Evolutionary conservation across 1,140 invertebrate genomes (phyloP).

Genomic region (Pectinophora gossypiella): DNA sequence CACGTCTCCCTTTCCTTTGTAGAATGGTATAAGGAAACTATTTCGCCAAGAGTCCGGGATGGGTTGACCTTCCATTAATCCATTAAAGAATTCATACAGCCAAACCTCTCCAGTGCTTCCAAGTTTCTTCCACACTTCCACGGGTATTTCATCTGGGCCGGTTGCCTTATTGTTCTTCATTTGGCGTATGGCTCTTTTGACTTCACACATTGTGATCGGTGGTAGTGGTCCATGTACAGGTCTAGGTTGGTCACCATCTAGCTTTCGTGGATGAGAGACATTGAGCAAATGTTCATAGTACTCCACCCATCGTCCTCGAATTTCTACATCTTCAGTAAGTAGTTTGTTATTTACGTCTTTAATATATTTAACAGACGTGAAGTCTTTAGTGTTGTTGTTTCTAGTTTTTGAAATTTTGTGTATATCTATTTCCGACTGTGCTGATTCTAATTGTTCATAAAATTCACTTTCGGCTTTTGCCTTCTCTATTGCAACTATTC

Average conservation of each 20-base stretch:
- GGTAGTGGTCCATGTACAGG: not conserved
- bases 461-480: no score
- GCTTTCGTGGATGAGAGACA: not conserved
- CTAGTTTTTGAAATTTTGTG: conserved; percentile 2
- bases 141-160: conserved; percentile 33
- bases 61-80: not conserved
- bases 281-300: conserved; percentile 5
- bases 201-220: not conserved
- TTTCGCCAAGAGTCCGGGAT: conserved; percentile 4
- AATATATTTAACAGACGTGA: not conserved
- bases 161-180: conserved; percentile 28
- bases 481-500: no score
- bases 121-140: conserved; percentile 22
- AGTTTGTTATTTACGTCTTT: not conserved
- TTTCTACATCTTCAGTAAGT: not conserved
- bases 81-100: conserved; percentile 4
- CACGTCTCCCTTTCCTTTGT: conserved; percentile 2
- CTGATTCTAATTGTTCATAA: no score
- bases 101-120: conserved; percentile 5
- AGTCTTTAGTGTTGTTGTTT: not conserved
- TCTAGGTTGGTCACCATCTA: not conserved
- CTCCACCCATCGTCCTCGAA: not conserved
- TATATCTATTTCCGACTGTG: no score
- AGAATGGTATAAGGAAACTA: not conserved
- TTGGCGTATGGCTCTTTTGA: conserved; percentile 9